phyloP scores from a whole-genome alignment of 2,888 invertebrate species.

The Amblyjoppa proteus region DNA sequence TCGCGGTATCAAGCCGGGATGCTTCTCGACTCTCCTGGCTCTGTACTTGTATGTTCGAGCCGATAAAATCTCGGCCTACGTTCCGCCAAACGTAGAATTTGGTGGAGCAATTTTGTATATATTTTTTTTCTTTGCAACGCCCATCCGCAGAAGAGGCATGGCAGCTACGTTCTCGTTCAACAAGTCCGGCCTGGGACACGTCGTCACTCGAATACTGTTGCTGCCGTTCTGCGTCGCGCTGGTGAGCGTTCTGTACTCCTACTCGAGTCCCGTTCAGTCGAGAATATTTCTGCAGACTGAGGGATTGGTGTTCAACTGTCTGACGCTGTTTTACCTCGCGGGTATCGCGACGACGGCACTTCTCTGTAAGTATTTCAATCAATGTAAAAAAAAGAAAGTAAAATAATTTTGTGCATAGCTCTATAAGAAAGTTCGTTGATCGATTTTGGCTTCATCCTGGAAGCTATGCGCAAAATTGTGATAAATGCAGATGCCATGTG shows the following conservation, averaged over 20 bases:
- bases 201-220: constrained; percentile 91
- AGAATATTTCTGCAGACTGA: constrained; percentile 82
- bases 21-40: constrained; percentile 82
- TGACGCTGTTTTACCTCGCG: constrained; percentile 92
- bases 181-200: constrained; percentile 90
- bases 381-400: not conserved
- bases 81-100: not conserved
- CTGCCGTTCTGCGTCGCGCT: constrained; percentile 88
- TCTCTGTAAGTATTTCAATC: constrained; percentile 77
- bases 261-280: constrained; percentile 81
- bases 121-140: not conserved
- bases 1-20: constrained; percentile 82
- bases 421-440: not conserved
- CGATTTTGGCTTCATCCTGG: too few species aligned
- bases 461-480: too few species aligned
- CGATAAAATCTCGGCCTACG: constrained; percentile 12
- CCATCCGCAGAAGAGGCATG: constrained; percentile 89
- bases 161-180: constrained; percentile 93
- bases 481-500: too few species aligned
- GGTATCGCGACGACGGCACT: constrained; percentile 83
- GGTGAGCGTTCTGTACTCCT: constrained; percentile 81
- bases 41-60: constrained; percentile 79
- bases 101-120: not conserved
- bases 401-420: not conserved
- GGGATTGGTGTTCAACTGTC: constrained; percentile 88